phyloP scores from a whole-genome alignment of 2,888 invertebrate genomes.

The Norana najaformis region DNA sequence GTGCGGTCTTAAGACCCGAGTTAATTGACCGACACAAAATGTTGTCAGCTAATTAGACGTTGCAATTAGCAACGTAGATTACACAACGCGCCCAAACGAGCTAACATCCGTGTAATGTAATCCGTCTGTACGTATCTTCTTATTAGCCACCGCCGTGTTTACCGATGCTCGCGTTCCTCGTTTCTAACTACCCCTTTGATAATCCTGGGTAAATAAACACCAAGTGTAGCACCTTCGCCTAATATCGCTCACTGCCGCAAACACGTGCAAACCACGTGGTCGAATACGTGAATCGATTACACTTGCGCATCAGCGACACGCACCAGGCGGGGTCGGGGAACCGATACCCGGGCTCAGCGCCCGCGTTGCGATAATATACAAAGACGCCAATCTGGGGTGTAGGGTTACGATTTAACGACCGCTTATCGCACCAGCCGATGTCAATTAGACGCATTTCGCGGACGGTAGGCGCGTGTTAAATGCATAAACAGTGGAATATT shows the following conservation, averaged over 20 bases:
- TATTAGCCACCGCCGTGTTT: neutral
- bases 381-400: neutral
- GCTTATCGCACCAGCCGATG: neutral
- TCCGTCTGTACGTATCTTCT: neutral
- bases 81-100: neutral
- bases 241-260: neutral
- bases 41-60: neutral
- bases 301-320: constrained; percentile 1
- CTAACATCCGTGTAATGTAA: neutral
- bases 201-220: constrained; percentile 17
- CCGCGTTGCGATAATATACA: constrained; percentile 21
- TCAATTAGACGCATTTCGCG: neutral
- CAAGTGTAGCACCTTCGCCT: neutral
- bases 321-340: neutral
- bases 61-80: neutral
- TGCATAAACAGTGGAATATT: constrained; percentile 13
- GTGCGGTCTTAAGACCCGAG: neutral
- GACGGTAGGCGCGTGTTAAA: constrained; percentile 2
- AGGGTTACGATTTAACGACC: constrained; percentile 22
- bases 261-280: constrained; percentile 18
- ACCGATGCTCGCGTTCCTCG: neutral
- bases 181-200: constrained; percentile 15
- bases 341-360: neutral
- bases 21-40: neutral
- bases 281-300: constrained; percentile 5